phyloP scores from a whole-genome alignment of 2,888 invertebrate genomes.

The Lasioglossum leucozonium region DNA sequence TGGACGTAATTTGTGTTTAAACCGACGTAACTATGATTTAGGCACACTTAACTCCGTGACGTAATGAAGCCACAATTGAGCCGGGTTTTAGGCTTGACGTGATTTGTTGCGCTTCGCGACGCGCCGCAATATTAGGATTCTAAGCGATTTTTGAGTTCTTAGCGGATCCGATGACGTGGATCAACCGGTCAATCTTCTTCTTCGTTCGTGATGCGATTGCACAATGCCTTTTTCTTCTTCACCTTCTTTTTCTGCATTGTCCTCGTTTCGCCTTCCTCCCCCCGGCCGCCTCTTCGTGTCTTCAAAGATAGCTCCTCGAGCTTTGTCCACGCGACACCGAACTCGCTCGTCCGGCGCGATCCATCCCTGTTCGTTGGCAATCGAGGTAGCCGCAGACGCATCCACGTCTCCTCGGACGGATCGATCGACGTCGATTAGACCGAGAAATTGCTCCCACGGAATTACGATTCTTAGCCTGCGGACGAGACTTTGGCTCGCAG shows the following conservation, averaged over 20 bases:
- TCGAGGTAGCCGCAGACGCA: conserved; percentile 10
- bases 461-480: conserved; percentile 38
- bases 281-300: not conserved
- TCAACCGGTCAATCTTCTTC: not conserved
- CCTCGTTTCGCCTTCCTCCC: not conserved
- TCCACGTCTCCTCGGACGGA: conserved; percentile 26
- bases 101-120: not conserved
- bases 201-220: not conserved
- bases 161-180: not conserved
- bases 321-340: conserved; percentile 6
- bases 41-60: conserved; percentile 22
- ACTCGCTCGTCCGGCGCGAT: not conserved
- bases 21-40: conserved; percentile 6
- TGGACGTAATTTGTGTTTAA: conserved; percentile 1
- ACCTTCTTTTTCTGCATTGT: too few relatives aligned
- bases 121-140: not conserved
- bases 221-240: too few relatives aligned
- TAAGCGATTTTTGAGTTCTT: not conserved
- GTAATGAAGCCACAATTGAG: not conserved
- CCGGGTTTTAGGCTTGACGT: not conserved
- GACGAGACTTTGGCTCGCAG: conserved; percentile 7
- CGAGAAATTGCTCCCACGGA: conserved; percentile 55
- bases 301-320: not conserved
- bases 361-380: conserved; percentile 33
- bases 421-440: conserved; percentile 60